These are phyloP conservation scores for Syrrhaptes paradoxus DNA, from an alignment of 2,113 vertebrate genomes.

Conservation along the genomic window DNA sequence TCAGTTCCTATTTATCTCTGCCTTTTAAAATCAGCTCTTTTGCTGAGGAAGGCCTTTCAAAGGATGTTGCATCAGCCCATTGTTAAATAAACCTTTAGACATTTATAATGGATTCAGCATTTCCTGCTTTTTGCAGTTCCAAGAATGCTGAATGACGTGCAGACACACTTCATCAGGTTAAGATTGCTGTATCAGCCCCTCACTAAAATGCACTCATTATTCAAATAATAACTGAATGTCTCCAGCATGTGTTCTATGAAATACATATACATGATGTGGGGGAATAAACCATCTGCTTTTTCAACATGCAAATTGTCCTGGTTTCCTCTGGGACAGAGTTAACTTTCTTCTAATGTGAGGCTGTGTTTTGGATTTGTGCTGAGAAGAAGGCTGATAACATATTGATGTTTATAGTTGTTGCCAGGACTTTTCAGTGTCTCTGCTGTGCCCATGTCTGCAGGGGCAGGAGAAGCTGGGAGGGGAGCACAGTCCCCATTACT, in stretches of 20 bases:
- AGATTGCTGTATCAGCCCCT: constrained; percentile 69
- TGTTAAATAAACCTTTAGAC: constrained; percentile 66
- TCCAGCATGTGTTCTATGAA: constrained; percentile 55
- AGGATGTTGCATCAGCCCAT: constrained; percentile 63
- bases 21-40: constrained; percentile 52
- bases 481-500: too few species aligned
- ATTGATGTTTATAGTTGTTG: too few species aligned
- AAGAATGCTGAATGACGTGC: constrained; percentile 61
- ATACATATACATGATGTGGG: constrained; percentile 47
- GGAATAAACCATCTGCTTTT: background rate
- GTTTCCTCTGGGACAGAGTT: too few species aligned
- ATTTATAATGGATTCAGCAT: constrained; percentile 63
- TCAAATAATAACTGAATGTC: constrained; percentile 58
- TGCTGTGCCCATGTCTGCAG: too few species aligned
- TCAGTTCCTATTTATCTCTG: constrained; percentile 59
- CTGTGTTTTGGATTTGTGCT: too few species aligned
- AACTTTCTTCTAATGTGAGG: too few species aligned
- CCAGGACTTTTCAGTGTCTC: too few species aligned
- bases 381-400: too few species aligned
- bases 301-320: background rate
- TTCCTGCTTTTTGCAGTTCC: constrained; percentile 57
- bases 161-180: constrained; percentile 59
- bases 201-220: constrained; percentile 56
- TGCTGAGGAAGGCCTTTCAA: constrained; percentile 57
- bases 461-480: too few species aligned